Evolutionary conservation across 2,797 vertebrate genomes (phyloP).

Genomic region (Peromyscus eremicus): DNA sequence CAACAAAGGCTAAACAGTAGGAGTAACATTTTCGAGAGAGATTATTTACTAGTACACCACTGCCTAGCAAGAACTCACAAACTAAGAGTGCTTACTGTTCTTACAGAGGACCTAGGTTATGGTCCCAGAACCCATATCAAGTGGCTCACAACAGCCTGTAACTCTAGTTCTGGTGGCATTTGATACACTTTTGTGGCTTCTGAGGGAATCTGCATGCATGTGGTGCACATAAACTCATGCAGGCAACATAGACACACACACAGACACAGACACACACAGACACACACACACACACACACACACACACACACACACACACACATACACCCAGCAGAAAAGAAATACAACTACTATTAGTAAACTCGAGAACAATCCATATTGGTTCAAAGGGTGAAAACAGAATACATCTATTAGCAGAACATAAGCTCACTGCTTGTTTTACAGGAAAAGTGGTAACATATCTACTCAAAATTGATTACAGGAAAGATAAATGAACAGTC

Average conservation of each 20-base stretch:
- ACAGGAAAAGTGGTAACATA: constrained; percentile 44
- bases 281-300: neutral
- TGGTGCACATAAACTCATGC: neutral
- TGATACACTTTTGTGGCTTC: neutral
- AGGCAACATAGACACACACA: neutral
- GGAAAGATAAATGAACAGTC: constrained; percentile 46
- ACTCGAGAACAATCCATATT: constrained; percentile 3
- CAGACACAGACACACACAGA: neutral
- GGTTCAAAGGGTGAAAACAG: constrained; percentile 46
- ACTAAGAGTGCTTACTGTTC: neutral
- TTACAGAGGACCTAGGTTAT: neutral
- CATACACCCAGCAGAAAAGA: neutral
- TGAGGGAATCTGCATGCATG: neutral
- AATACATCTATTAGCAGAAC: constrained; percentile 47
- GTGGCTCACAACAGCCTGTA: neutral
- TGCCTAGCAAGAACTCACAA: neutral
- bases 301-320: neutral
- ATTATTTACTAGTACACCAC: neutral
- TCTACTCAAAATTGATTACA: constrained; percentile 59
- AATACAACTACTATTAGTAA: constrained; percentile 30
- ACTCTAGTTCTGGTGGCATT: neutral
- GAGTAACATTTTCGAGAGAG: neutral
- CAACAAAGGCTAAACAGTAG: neutral
- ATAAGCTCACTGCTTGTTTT: constrained; percentile 63
- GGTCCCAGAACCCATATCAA: neutral